Evolutionary conservation across 2,888 invertebrate species (phyloP).

Genomic region (Uropetala carovei): DNA sequence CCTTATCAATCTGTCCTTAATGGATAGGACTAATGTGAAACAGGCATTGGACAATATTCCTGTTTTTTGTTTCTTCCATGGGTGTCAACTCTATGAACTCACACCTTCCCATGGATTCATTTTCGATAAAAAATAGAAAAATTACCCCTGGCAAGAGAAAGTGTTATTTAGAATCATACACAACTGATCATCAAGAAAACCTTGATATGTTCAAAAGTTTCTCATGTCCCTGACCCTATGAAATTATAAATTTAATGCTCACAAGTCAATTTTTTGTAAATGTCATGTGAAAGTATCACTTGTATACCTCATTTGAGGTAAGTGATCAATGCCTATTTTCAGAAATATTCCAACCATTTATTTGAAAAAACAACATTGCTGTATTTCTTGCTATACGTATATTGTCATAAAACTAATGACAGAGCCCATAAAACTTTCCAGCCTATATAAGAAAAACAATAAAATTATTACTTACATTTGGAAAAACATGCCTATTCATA

Average conservation of each 20-base stretch:
- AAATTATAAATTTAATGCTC: background rate
- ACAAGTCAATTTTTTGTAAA: slow-evolving; percentile 13
- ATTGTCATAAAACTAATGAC: background rate
- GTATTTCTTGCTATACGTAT: slow-evolving; percentile 32
- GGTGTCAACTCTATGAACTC: slow-evolving; percentile 35
- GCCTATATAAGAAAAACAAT: background rate
- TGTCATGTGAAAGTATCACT: slow-evolving; percentile 16
- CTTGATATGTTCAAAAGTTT: slow-evolving; percentile 27
- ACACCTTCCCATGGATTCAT: slow-evolving; percentile 19
- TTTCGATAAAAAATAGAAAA: slow-evolving; percentile 21
- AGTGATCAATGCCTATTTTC: background rate
- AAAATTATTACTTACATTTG: slow-evolving; percentile 29
- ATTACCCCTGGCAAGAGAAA: slow-evolving; percentile 19
- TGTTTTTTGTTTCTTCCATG: slow-evolving; percentile 47
- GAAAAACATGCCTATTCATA: slow-evolving; percentile 52
- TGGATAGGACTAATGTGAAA: slow-evolving; percentile 38
- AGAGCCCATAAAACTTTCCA: slow-evolving; percentile 21
- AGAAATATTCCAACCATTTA: background rate
- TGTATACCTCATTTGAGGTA: background rate
- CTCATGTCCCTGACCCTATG: background rate
- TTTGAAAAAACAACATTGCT: background rate
- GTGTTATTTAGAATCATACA: slow-evolving; percentile 11
- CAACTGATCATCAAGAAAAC: background rate
- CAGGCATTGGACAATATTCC: slow-evolving; percentile 8
- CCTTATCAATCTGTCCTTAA: slow-evolving; percentile 27